Evolutionary conservation across 2,888 invertebrate species (phyloP).

Genomic region (Atethmia centrago): DNA sequence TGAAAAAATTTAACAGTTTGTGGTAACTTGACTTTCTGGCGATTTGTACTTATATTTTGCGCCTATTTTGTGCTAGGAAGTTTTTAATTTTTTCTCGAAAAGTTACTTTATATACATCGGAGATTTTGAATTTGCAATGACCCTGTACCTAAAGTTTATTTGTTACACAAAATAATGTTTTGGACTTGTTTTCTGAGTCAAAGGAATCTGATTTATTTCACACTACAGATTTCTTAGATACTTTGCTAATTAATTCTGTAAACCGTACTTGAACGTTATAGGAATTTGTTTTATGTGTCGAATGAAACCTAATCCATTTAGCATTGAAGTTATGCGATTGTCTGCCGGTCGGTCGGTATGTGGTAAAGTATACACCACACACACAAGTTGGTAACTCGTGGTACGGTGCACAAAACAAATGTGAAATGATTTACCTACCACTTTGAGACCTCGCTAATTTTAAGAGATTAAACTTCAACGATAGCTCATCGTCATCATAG

Average conservation of each 20-base stretch:
- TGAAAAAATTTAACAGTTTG: too few relatives aligned
- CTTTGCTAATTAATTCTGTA: slow-evolving; percentile 39
- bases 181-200: not conserved
- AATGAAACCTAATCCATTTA: slow-evolving; percentile 61
- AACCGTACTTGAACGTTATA: slow-evolving; percentile 30
- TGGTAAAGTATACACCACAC: slow-evolving; percentile 21
- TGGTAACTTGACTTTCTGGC: too few relatives aligned
- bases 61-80: too few relatives aligned
- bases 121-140: too few relatives aligned
- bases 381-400: slow-evolving; percentile 22
- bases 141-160: too few relatives aligned
- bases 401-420: slow-evolving; percentile 26
- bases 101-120: too few relatives aligned
- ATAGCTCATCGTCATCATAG: not conserved
- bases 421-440: not conserved
- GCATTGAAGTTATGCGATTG: slow-evolving; percentile 60
- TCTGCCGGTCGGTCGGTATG: slow-evolving; percentile 46
- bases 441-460: not conserved
- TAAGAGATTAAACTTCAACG: not conserved
- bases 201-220: slow-evolving; percentile 35
- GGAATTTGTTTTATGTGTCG: slow-evolving; percentile 58
- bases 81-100: too few relatives aligned
- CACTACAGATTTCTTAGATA: slow-evolving; percentile 43
- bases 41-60: too few relatives aligned
- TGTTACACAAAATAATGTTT: slow-evolving; percentile 3